phyloP scores from a whole-genome alignment of 1,140 invertebrate species.

The Ganaspis sp. region DNA sequence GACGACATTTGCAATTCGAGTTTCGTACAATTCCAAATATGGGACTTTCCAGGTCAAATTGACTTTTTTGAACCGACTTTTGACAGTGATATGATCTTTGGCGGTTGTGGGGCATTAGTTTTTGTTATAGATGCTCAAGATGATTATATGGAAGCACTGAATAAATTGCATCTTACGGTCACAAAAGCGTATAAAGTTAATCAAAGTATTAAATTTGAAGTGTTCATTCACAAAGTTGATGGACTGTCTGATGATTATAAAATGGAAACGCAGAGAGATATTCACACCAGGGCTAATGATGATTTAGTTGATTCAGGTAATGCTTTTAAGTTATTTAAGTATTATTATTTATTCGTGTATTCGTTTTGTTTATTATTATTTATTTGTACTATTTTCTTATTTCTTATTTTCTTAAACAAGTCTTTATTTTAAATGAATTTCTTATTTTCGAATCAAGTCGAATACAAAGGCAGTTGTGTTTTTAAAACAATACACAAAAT shows the following conservation, averaged over 20 bases:
- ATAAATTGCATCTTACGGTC: conserved; percentile 94
- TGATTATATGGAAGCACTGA: conserved; percentile 97
- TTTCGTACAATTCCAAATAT: conserved; percentile 99
- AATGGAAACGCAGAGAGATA: conserved; percentile 98
- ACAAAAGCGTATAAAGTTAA: conserved; percentile 98
- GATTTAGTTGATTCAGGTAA: conserved; percentile 91
- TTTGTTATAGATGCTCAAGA: conserved; percentile 99
- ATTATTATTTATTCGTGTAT: too few species aligned
- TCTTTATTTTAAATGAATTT: too few species aligned
- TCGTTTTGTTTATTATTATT: too few species aligned
- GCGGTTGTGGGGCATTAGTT: conserved; percentile 95
- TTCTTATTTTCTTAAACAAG: too few species aligned
- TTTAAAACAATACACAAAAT: conserved; percentile 17
- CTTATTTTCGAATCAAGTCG: too few species aligned
- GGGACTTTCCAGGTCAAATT: conserved; percentile 99
- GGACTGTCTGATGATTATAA: conserved; percentile 99
- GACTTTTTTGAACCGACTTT: conserved; percentile 98
- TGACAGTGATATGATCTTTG: conserved; percentile 96
- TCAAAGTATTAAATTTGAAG: conserved; percentile 98
- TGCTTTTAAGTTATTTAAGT: too few species aligned
- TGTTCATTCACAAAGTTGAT: conserved; percentile 99
- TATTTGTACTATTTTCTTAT: too few species aligned
- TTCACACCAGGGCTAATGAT: conserved; percentile 97
- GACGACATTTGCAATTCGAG: conserved; percentile 98
- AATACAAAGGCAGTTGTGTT: too few species aligned